Base-by-base conservation (phyloP, 2,113 vertebrate species). In the Trogon surrucura region DNA sequence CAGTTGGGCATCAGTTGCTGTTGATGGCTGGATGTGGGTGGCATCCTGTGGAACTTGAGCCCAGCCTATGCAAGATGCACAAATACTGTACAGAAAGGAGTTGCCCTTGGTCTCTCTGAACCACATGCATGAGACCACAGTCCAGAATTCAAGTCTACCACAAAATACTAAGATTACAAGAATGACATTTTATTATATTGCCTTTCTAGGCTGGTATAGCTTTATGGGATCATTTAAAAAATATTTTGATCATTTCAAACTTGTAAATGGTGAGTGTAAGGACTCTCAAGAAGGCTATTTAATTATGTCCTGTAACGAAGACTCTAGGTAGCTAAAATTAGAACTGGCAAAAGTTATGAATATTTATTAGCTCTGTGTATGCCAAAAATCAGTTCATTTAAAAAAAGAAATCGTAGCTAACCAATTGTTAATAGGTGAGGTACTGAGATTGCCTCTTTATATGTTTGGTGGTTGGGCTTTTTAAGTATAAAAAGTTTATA, bases 261-360 rank as follows among this genome's bases (percentile, higher is more conserved):
- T 81, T 83, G 66, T 83, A 95, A 97, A 86, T 85, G 80, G 92
- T 80, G 91, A 91, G 78, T 50, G 96, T 79, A 87, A 77, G 32
- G 73, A 89, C 83, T 88, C 93, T 70, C 32, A 44, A 60, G 87
- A 89, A 94, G 91, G 86, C 69, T 90, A 62, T 96, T 93, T 96
- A 92, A 95, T 97, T 96, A 88, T 64, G 86, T 95, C 94, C 94
- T 94, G 87, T 84, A 95, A 95, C 70, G 85, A 97, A 97, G 94
- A 34, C 72, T 97, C 88, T 67, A 77, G 65, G 50, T 92, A 83
- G 87, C 62, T 97, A 95, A 96, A 98, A 98, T 97, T 96, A 97
- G 91, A 93, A 84, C 65, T 77, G 32, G 88, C 26, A 96, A 80
- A 93, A 85, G 45, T 23, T 29, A 67, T 57, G 62, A 95, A 73